Conservation (phyloP, 2,113 vertebrate genomes). For the Stegostoma tigrinum region DNA sequence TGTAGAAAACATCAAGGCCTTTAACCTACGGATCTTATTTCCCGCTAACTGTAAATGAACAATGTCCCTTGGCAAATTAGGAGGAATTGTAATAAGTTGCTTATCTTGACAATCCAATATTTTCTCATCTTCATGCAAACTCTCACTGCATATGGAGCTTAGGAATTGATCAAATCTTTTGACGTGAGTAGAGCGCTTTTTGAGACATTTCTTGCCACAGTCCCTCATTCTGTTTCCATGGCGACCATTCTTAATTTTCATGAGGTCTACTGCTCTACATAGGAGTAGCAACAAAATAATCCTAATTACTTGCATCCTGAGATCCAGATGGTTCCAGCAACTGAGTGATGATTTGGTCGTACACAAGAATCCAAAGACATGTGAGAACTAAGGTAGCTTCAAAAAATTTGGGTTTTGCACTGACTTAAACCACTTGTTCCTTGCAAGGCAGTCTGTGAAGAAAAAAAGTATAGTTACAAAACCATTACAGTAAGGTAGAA, state of each 20-base stretch:
- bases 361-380: slow-evolving; percentile 48
- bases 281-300: slow-evolving; percentile 66
- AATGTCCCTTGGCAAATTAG: slow-evolving; percentile 77
- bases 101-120: slow-evolving; percentile 87
- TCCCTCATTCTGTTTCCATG: slow-evolving; percentile 43
- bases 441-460: slow-evolving; percentile 43
- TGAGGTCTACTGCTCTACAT: slow-evolving; percentile 58
- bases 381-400: slow-evolving; percentile 44
- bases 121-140: slow-evolving; percentile 75
- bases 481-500: not conserved
- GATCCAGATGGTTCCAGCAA: slow-evolving; percentile 53
- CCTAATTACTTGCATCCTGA: slow-evolving; percentile 69
- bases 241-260: slow-evolving; percentile 54
- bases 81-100: slow-evolving; percentile 66
- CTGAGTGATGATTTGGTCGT: slow-evolving; percentile 47
- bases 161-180: slow-evolving; percentile 62
- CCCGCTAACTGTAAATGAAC: slow-evolving; percentile 83
- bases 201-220: slow-evolving; percentile 49
- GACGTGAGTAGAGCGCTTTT: slow-evolving; percentile 50
- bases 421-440: slow-evolving; percentile 56
- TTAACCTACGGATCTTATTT: slow-evolving; percentile 77
- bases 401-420: slow-evolving; percentile 47
- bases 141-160: slow-evolving; percentile 66
- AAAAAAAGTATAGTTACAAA: not conserved
- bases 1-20: slow-evolving; percentile 77